Evolutionary conservation across 2,113 vertebrate species (phyloP).

Genomic region (Daubentonia madagascariensis): DNA sequence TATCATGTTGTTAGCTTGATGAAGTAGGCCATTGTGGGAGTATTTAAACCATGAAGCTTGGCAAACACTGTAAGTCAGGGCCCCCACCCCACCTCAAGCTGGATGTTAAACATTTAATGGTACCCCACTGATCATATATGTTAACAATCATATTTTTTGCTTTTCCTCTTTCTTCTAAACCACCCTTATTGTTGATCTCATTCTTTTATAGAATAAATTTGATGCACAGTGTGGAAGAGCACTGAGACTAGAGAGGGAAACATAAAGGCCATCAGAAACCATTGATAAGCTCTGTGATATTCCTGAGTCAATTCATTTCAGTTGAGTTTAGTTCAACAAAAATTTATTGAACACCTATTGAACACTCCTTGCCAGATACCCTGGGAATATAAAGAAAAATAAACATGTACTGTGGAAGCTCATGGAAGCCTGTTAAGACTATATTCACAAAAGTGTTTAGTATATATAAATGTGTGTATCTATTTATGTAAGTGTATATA

Average conservation of each 20-base stretch:
- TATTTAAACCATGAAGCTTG: not conserved
- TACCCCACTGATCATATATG: not conserved
- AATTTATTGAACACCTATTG: not conserved
- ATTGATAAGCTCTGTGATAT: not conserved
- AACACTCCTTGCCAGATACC: not conserved
- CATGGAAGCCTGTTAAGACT: not conserved
- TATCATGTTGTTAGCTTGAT: not conserved
- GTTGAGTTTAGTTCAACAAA: constrained; percentile 36
- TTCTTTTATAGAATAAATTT: constrained; percentile 21
- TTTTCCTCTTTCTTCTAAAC: constrained; percentile 18
- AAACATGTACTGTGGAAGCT: not conserved
- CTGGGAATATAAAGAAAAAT: constrained; percentile 22
- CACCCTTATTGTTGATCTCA: not conserved
- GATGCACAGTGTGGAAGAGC: not conserved
- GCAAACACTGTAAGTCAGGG: constrained; percentile 18
- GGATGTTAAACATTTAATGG: not conserved
- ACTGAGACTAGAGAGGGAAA: constrained; percentile 8
- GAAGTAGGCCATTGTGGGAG: not conserved
- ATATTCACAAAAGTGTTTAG: not conserved
- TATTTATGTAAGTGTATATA: not conserved
- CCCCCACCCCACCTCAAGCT: not conserved
- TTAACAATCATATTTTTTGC: not conserved
- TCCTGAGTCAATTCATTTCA: not conserved
- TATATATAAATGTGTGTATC: not conserved
- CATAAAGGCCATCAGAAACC: not conserved